phyloP scores from a whole-genome alignment of 2,113 vertebrate species.

The Lontra canadensis region DNA sequence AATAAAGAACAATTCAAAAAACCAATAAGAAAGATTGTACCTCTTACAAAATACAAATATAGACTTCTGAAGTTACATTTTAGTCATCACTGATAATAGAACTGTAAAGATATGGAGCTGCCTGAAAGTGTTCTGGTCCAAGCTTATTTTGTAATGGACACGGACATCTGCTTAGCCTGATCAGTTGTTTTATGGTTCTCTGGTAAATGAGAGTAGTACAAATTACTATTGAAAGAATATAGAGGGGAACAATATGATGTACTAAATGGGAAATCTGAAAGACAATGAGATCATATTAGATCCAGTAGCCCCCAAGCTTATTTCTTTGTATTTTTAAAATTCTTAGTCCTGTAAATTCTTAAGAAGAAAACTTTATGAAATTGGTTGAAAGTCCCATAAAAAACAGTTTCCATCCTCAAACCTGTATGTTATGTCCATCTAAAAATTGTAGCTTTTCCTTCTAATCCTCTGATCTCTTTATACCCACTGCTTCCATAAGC shows the following conservation, averaged over 20 bases:
- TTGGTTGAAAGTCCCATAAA: background rate
- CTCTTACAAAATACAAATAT: background rate
- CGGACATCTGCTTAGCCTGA: background rate
- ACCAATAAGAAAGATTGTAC: background rate
- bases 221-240: background rate
- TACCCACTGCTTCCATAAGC: background rate
- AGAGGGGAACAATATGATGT: background rate
- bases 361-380: background rate
- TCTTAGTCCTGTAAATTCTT: background rate
- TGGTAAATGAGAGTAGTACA: background rate
- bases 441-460: background rate
- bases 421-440: background rate
- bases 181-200: background rate
- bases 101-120: background rate
- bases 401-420: background rate
- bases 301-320: background rate
- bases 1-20: background rate
- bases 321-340: background rate
- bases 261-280: conserved; percentile 3
- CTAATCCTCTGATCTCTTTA: conserved; percentile 9
- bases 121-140: background rate
- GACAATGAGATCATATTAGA: background rate
- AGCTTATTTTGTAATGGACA: background rate
- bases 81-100: background rate
- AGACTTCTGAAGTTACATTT: background rate